A percentile compares a stretch with the other conserved stretches of the same genome.
phyloP scores from a whole-genome alignment of 2,113 vertebrate genomes.

The Mionectes macconnelli region DNA sequence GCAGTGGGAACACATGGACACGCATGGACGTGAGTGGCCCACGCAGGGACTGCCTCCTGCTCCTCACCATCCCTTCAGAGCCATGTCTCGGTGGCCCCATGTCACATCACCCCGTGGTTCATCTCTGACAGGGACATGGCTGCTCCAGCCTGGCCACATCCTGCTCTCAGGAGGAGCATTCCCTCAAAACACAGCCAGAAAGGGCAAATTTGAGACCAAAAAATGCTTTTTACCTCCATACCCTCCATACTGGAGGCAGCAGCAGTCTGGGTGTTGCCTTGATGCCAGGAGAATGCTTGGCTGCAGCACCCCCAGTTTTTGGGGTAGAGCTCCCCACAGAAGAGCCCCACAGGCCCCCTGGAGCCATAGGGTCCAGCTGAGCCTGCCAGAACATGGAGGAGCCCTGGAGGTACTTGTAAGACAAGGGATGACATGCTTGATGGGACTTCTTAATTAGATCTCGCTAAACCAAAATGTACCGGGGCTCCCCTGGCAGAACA shows the following conservation, averaged over 20 bases:
- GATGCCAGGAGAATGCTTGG: not conserved
- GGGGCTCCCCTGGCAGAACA: not conserved
- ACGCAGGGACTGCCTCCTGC: fast-evolving
- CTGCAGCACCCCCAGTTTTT: fast-evolving
- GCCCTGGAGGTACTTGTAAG: constrained; percentile 45
- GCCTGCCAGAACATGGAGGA: fast-evolving
- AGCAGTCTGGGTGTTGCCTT: not conserved
- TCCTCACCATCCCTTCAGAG: fast-evolving
- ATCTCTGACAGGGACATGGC: fast-evolving
- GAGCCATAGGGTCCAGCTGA: not conserved
- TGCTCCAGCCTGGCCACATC: not conserved
- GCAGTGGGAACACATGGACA: not conserved
- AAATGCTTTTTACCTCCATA: not conserved
- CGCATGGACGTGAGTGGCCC: fast-evolving
- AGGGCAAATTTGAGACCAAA: not conserved
- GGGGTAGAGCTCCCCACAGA: not conserved
- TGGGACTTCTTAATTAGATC: constrained; percentile 49
- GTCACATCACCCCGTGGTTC: not conserved
- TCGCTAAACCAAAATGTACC: not conserved
- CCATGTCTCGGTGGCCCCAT: fast-evolving
- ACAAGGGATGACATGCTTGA: constrained; percentile 51
- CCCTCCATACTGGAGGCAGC: not conserved
- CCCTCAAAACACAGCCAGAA: fast-evolving
- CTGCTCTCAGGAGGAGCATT: not conserved
- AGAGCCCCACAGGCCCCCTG: fast-evolving